Conservation (phyloP, 2,113 vertebrate species). For the Chlamydotis undulata region DNA sequence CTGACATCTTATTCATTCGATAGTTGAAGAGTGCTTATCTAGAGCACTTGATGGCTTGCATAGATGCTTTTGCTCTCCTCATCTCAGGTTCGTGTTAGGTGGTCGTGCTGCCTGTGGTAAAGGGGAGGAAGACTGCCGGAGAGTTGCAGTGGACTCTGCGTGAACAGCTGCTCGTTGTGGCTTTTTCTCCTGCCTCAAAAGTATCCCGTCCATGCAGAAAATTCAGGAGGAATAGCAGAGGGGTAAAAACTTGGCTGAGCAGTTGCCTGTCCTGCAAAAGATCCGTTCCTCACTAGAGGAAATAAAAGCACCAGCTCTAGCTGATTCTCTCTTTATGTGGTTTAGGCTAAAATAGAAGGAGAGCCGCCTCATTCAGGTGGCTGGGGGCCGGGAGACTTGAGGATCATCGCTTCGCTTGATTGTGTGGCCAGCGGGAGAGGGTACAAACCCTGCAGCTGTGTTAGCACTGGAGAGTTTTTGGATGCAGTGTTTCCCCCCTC, state of each 20-base stretch:
- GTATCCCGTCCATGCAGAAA: neutral
- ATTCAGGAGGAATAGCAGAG: neutral
- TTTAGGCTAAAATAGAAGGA: neutral
- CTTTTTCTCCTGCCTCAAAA: neutral
- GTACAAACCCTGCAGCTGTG: neutral
- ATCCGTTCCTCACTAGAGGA: neutral
- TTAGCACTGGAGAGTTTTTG: neutral
- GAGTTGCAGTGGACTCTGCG: neutral
- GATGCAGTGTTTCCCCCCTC: neutral
- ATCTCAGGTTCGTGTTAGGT: neutral
- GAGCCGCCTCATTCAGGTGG: neutral
- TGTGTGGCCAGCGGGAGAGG: neutral
- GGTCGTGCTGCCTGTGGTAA: neutral
- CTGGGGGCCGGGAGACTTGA: neutral
- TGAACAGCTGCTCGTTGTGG: neutral
- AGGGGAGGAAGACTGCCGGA: neutral
- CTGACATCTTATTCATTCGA: conserved; percentile 2
- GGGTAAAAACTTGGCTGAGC: neutral
- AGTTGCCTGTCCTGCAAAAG: neutral
- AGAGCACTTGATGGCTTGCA: neutral
- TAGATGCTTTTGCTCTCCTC: neutral
- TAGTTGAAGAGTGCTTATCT: neutral
- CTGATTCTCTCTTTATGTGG: neutral
- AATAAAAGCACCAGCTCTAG: neutral
- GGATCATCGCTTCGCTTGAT: neutral